Base-by-base conservation (phyloP, 2,888 invertebrate genomes). In the Paralinhomoeus sp. region DNA sequence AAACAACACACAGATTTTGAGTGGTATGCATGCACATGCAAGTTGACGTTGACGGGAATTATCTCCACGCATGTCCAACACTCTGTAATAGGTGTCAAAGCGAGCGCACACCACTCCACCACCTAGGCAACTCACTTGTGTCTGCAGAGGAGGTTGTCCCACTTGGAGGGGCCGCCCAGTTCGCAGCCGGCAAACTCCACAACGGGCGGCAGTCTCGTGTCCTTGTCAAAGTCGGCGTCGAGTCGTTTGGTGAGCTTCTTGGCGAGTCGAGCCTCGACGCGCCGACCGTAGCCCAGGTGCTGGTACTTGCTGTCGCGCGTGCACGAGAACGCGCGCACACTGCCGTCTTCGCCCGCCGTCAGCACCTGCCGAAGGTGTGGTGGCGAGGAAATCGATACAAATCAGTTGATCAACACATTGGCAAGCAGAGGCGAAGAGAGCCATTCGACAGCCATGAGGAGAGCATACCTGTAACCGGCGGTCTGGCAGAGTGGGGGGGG, bases 121-220 rank as follows among this genome's bases (percentile, higher is more conserved):
- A n/a, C n/a, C n/a, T n/a, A n/a, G n/a, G n/a, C n/a, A n/a, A n/a
- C n/a, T n/a, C n/a, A n/a, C n/a, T 20, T 43, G 37, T 60, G 60
- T n/a, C 53, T 31, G 45, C 57, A 56, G 24, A 57, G 49, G 31
- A 61, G 52, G 46, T 61, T 59, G 45, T 60, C 60, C 58, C 60
- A 61, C 13, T 51, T 55, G 2, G 27, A 27, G 27, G 27, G 27
- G 27, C 27, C 27, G 5, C 27, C 27, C 27, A 27, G 27, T 27
- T 27, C 7, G 12, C 27, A 51, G 24, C 53, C 48, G 12, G 46
- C 51, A 44, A 61, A 51, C 36, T 53, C 54, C 3, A 53, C 49
- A 18, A 58, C 51, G n/a, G 55, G 52, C 34, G 47, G 47, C 38
- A 57, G 33, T 17, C 44, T 37, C 20, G 49, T 45, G 1, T 41